phyloP scores from a whole-genome alignment of 1,140 invertebrate species.

The Phthorimaea operculella region DNA sequence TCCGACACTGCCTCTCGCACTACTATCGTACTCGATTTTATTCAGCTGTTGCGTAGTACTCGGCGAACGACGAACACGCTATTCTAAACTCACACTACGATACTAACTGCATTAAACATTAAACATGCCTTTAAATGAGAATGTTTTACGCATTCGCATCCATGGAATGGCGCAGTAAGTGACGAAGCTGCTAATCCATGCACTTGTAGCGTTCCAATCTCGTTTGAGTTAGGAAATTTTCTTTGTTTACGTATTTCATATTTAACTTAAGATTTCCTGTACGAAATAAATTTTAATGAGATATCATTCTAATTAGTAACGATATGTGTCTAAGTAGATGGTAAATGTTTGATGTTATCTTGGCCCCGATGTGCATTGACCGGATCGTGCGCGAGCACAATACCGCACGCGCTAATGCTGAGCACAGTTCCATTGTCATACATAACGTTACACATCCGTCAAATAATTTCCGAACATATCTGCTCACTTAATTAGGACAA shows the following conservation, averaged over 20 bases:
- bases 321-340: not conserved
- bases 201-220: not conserved
- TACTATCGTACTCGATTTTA: conserved; percentile 49
- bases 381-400: not conserved
- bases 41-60: conserved; percentile 51
- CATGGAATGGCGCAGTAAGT: conserved; percentile 28
- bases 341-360: not conserved
- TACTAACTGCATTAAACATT: conserved; percentile 37
- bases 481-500: too few relatives aligned
- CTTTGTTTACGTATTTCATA: too few relatives aligned
- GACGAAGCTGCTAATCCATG: not conserved
- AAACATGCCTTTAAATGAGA: conserved; percentile 29
- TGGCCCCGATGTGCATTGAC: not conserved
- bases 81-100: conserved; percentile 31
- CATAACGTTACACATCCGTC: too few relatives aligned
- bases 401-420: not conserved
- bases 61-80: conserved; percentile 31
- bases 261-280: too few relatives aligned
- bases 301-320: not conserved
- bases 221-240: too few relatives aligned
- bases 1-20: conserved; percentile 43
- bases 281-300: not conserved
- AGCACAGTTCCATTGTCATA: not conserved
- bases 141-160: conserved; percentile 34
- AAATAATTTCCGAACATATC: too few relatives aligned